phyloP scores from a whole-genome alignment of 2,888 invertebrate genomes.

The Flabesymbios commensalis region DNA sequence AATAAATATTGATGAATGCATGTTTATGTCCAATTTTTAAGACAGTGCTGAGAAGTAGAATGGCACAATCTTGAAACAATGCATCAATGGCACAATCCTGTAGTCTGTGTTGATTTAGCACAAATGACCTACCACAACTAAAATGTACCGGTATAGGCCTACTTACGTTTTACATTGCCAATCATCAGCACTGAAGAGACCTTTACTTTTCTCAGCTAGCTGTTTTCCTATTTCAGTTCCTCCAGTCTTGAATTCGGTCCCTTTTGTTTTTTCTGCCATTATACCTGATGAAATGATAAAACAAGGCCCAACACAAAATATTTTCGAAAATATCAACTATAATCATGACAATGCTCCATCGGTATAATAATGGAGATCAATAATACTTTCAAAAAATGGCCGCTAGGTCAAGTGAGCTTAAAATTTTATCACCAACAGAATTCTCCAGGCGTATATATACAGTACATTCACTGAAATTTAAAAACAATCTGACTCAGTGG shows the following conservation, averaged over 20 bases:
- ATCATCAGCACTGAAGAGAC: slow-evolving; percentile 96
- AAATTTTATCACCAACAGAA: neutral
- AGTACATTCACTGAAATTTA: no score
- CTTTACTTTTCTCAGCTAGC: slow-evolving; percentile 96
- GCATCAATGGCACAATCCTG: no score
- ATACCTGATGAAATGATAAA: neutral
- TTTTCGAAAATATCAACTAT: neutral
- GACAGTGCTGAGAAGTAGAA: no score
- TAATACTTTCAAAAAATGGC: neutral
- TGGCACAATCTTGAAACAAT: no score
- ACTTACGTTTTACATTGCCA: slow-evolving; percentile 94
- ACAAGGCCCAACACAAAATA: neutral
- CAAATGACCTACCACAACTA: no score
- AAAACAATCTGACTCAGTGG: no score
- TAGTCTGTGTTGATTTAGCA: no score
- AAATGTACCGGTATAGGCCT: no score
- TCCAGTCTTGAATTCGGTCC: slow-evolving; percentile 47
- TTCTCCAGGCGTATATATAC: no score
- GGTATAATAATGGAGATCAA: no score
- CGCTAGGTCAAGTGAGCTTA: neutral
- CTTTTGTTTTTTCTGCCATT: slow-evolving; percentile 16
- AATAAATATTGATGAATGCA: neutral
- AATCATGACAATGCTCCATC: neutral
- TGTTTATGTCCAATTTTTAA: no score
- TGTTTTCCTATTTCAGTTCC: slow-evolving; percentile 96